These are phyloP conservation scores for Drosophila mulleri DNA, from an alignment of 2,888 invertebrate genomes.

Conservation along the genomic window DNA sequence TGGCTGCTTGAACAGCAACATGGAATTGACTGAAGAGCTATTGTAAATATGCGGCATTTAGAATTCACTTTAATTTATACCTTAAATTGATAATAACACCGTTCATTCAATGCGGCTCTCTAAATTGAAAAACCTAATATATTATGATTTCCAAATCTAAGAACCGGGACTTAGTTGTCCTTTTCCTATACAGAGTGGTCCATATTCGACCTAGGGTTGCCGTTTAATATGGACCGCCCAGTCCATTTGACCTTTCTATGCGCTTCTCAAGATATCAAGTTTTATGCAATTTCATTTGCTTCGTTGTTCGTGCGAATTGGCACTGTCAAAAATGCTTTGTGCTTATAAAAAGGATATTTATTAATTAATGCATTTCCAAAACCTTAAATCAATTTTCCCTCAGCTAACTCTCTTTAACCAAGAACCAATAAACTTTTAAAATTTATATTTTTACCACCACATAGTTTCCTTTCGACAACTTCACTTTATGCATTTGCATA, in stretches of 20 bases:
- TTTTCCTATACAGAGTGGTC: too few relatives aligned
- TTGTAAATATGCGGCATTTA: background rate
- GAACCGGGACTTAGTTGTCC: too few relatives aligned
- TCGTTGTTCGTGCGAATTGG: background rate
- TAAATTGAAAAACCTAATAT: background rate
- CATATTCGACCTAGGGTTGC: too few relatives aligned
- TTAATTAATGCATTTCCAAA: background rate
- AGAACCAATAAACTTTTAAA: background rate
- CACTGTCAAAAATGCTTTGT: background rate
- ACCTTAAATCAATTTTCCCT: background rate
- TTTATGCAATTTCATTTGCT: background rate
- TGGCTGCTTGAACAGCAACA: constrained; percentile 16
- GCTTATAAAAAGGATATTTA: background rate
- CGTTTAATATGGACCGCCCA: too few relatives aligned
- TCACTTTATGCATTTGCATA: constrained; percentile 32
- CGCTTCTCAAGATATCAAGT: background rate
- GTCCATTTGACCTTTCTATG: background rate
- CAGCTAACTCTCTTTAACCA: background rate
- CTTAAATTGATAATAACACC: background rate
- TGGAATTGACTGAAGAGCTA: background rate
- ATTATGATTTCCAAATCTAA: too few relatives aligned
- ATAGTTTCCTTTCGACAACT: background rate
- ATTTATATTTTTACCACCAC: background rate
- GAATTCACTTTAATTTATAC: background rate
- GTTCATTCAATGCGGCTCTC: background rate